phyloP scores from a whole-genome alignment of 2,113 vertebrate species.

The Phainopepla nitens region DNA sequence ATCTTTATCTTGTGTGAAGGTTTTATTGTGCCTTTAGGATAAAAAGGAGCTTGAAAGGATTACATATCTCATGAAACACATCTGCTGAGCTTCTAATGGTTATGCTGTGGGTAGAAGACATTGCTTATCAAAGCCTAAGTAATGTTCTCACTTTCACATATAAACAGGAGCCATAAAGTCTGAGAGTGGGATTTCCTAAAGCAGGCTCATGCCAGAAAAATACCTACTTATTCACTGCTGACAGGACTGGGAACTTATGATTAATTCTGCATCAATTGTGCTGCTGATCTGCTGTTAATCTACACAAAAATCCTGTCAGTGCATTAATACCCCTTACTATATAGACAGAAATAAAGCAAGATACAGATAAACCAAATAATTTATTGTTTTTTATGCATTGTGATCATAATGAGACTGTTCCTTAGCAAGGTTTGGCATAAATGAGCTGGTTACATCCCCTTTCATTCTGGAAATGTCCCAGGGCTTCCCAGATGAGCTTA shows the following conservation, averaged over 20 bases:
- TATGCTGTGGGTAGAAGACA: slow-evolving; percentile 1
- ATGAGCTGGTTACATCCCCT: neutral
- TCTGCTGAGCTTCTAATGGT: slow-evolving; percentile 8
- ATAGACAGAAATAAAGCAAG: neutral
- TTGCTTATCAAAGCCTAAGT: slow-evolving; percentile 37
- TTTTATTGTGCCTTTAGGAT: slow-evolving; percentile 27
- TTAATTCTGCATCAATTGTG: neutral
- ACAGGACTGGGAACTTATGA: neutral
- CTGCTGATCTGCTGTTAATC: neutral
- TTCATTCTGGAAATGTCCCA: neutral
- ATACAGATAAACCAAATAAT: neutral
- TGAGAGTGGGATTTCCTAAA: slow-evolving; percentile 14
- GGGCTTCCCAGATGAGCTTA: neutral
- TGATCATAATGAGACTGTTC: neutral
- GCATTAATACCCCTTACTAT: neutral
- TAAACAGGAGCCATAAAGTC: neutral
- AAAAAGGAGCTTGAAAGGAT: slow-evolving; percentile 11
- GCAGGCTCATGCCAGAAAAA: neutral
- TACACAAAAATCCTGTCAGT: neutral
- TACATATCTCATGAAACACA: slow-evolving; percentile 8
- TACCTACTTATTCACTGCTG: neutral
- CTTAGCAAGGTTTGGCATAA: neutral
- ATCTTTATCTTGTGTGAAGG: slow-evolving; percentile 3
- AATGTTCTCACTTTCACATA: neutral
- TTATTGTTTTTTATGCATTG: neutral